These are phyloP conservation scores for Diachasmimorpha longicaudata DNA, from an alignment of 1,140 invertebrate genomes.

Conservation along the genomic window DNA sequence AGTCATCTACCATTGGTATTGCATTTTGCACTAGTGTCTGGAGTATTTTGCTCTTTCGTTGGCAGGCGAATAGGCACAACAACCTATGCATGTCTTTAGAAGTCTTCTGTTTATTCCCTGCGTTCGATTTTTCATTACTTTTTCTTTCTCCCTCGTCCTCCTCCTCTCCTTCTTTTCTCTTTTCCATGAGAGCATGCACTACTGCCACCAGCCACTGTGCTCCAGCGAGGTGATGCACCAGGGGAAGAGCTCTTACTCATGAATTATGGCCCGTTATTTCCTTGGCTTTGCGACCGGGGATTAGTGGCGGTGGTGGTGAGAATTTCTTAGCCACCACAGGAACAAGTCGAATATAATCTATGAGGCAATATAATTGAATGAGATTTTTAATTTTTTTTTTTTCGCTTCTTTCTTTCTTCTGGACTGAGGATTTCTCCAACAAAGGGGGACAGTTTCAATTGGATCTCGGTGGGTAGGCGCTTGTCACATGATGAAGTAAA, in stretches of 20 bases:
- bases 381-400: background rate
- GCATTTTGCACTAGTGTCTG: background rate
- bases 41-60: background rate
- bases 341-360: constrained; percentile 13
- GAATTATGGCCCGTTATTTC: constrained; percentile 43
- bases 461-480: background rate
- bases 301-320: constrained; percentile 23
- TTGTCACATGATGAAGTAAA: background rate
- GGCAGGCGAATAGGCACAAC: background rate
- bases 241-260: constrained; percentile 39
- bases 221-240: background rate
- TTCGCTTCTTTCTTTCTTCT: background rate
- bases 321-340: background rate
- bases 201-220: constrained; percentile 6
- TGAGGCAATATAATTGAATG: constrained; percentile 18
- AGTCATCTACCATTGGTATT: constrained; percentile 13
- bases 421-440: background rate
- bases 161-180: background rate
- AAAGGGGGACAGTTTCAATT: constrained; percentile 3
- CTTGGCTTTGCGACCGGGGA: constrained; percentile 19
- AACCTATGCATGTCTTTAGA: constrained; percentile 4
- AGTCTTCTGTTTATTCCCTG: background rate
- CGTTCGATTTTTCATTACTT: background rate
- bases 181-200: constrained; percentile 5
- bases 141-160: background rate